Base-by-base conservation (phyloP, 2,797 vertebrate species). In the Menidia menidia region DNA sequence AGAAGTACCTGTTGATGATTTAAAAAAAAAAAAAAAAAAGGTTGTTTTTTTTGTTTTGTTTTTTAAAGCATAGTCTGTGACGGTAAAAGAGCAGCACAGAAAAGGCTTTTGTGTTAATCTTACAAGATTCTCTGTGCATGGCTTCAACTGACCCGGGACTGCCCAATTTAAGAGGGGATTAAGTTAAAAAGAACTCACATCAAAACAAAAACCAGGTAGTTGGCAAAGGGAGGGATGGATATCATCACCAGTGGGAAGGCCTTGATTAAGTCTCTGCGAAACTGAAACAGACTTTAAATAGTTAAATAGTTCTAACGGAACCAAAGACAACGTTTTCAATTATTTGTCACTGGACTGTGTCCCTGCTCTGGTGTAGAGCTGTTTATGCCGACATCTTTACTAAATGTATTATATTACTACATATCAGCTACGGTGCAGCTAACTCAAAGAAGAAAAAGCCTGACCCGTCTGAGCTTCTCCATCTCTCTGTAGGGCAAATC, bases 141-240 rank as follows among this genome's bases (percentile, higher is more conserved):
- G 63, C 47, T 62, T 3, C 52, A 60, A 63, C 15, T 52, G 35
- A 48, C 7, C 3, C 3, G 12, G 45, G 55, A 2, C 31, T 16
- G 51, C 0, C 18, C 19, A 53, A 33, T 61, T 16, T 41, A 60
- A 59, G 60, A 6, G 25, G 13, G 18, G 4, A 43, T 25, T 25
- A 13, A 14, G 64, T 54, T 43, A 4, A 64, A 30, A 47, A 25
- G 31, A n/a, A 96, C 97, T 98, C 90, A 98, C 97, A 99, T 98
- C 64, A 99, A 82, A 68, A 96, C 33, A 71, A 99, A 93, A 79
- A 98, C 95, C 83, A 98, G 68, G 89, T 98, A 98, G 92, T 99
- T 99, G 91, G 96, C 95, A 75, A 98, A 97, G 30, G 97, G 97
- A 4, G 97, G 97, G 80, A 97, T 88, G 44, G 96, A 94, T 62